These are phyloP conservation scores for Cryptus armator DNA, from an alignment of 2,888 invertebrate genomes.

Conservation along the genomic window DNA sequence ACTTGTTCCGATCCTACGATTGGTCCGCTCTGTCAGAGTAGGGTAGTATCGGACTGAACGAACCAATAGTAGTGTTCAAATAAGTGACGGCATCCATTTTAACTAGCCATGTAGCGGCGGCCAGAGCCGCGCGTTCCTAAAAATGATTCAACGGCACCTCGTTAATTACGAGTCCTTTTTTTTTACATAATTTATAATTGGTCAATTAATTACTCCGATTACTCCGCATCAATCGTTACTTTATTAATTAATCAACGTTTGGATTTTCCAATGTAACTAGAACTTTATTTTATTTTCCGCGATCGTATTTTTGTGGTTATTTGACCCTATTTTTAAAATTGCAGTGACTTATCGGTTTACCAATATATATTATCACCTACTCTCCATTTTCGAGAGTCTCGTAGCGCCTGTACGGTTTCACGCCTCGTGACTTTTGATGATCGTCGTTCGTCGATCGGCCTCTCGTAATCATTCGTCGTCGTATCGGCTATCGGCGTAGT, in stretches of 20 bases:
- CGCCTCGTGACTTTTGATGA: conserved; percentile 61
- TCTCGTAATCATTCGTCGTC: conserved; percentile 14
- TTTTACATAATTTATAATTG: neutral
- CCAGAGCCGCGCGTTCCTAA: neutral
- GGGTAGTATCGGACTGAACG: no score
- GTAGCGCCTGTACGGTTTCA: conserved; percentile 58
- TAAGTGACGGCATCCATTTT: no score
- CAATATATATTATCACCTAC: conserved; percentile 9
- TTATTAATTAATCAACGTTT: neutral
- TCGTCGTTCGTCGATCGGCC: conserved; percentile 9
- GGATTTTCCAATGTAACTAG: neutral
- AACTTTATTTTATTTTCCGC: neutral
- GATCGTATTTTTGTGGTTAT: neutral
- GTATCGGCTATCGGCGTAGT: conserved; percentile 29
- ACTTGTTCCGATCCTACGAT: no score
- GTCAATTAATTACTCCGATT: neutral
- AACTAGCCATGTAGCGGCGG: neutral
- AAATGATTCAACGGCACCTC: neutral
- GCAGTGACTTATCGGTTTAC: neutral
- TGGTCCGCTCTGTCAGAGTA: no score
- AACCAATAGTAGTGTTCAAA: no score
- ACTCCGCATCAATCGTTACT: neutral
- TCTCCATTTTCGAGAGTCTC: conserved; percentile 16
- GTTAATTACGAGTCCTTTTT: neutral
- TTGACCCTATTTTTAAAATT: neutral